These are phyloP conservation scores for Prionchulus punctatus DNA, from an alignment of 2,888 invertebrate species.

Conservation along the genomic window DNA sequence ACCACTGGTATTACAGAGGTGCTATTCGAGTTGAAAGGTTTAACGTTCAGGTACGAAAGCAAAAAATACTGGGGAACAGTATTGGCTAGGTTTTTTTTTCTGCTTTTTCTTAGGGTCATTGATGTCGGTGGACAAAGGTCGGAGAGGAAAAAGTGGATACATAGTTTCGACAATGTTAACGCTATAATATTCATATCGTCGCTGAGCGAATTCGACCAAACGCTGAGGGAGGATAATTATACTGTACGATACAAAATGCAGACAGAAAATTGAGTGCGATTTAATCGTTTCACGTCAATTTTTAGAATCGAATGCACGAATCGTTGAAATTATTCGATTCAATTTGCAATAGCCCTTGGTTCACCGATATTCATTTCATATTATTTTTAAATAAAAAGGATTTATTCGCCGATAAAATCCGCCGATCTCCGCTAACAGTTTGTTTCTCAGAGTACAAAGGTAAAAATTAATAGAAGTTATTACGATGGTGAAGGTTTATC, in stretches of 20 bases:
- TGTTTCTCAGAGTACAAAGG: conserved; percentile 99
- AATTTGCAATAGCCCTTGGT: conserved; percentile 99
- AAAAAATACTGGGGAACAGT: not conserved
- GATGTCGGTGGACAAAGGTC: conserved; percentile 88
- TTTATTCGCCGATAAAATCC: conserved; percentile 98
- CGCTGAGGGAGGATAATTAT: conserved; percentile 97
- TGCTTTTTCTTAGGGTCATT: conserved; percentile 61
- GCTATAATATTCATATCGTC: conserved; percentile 99
- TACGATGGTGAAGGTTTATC: too few species aligned
- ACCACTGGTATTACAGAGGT: conserved; percentile 99
- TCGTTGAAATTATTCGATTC: conserved; percentile 98
- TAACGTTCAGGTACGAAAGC: conserved; percentile 77
- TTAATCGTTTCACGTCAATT: not conserved
- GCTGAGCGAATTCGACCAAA: conserved; percentile 99
- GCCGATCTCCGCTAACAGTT: conserved; percentile 93
- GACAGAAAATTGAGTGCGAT: not conserved
- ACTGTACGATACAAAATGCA: conserved; percentile 50
- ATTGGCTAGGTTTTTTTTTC: conserved; percentile 9
- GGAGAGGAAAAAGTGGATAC: conserved; percentile 96
- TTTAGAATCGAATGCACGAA: conserved; percentile 99
- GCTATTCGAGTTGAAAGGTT: conserved; percentile 98
- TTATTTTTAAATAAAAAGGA: conserved; percentile 99
- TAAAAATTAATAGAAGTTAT: too few species aligned
- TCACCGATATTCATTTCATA: conserved; percentile 98
- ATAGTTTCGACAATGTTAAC: conserved; percentile 95